Base-by-base conservation (phyloP, 2,113 vertebrate genomes). In the Salvelinus fontinalis region DNA sequence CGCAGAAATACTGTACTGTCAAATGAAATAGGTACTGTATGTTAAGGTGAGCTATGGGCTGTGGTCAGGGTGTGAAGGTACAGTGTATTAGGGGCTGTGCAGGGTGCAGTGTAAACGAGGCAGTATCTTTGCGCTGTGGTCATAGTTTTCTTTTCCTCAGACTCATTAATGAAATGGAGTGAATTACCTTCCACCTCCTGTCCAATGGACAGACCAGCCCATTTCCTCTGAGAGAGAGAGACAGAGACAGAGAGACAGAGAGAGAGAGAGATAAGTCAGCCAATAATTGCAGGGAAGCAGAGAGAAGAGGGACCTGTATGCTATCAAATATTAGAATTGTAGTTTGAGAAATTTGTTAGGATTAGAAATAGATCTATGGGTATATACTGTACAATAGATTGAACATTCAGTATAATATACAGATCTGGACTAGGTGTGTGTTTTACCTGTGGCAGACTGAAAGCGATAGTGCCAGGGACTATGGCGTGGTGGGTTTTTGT, bases 141-240 rank as follows among this genome's bases (percentile, higher is more conserved):
- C 51, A 16, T 54, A 16, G 18, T 24, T 62, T 62, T 62, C 7
- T 22, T 22, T 22, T n/a, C 14, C 13, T 22, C 20, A 51, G 66
- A 31, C 64, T 1, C 34, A 67, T 27, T 14, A 65, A 51, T 34
- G 6, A 71, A 24, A 66, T 2, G 12, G 1, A 68, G 20, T 0
- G 18, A 20, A 31, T 75, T 88, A 93, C 98, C 98, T 86, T 99
- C 97, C 67, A 99, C 96, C 57, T 99, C 98, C 81, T 99, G 97
- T 0, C 97, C 97, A 0, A 99, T 99, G 83, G 98, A 97, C 76
- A 99, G 96, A 18, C 97, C 98, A 0, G 96, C 98, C 98, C 98
- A 99, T 92, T 99, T 99, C 80, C 98, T 93, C 98, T 99, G 29
- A 62, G 59, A 62, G 59, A 22, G 18, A n/a, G 49, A 26, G 13